phyloP scores from a whole-genome alignment of 2,113 vertebrate species.

The Scartelaos histophorus region DNA sequence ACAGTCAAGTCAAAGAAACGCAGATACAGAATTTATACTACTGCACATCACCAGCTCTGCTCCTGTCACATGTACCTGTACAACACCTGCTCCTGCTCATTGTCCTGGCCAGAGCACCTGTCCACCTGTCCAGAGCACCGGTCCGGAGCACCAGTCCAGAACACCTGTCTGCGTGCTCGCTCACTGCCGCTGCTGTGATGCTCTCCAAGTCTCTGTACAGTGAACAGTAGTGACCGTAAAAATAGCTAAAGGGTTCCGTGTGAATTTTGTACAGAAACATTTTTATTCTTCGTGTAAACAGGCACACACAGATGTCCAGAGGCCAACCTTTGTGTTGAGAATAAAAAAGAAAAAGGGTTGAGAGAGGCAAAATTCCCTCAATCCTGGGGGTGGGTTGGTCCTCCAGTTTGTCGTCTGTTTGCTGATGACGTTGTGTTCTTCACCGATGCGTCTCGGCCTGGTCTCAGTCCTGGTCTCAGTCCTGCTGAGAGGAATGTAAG shows the following conservation, averaged over 20 bases:
- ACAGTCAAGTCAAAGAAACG: constrained; percentile 98
- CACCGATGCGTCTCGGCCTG: constrained; percentile 63
- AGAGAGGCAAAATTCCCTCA: constrained; percentile 21
- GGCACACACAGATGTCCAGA: constrained; percentile 92
- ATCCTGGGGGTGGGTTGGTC: constrained; percentile 51
- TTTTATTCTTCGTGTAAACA: constrained; percentile 88
- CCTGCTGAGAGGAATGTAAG: constrained; percentile 91
- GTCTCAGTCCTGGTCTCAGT: constrained; percentile 99
- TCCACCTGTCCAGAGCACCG: neutral
- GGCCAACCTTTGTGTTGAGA: constrained; percentile 72
- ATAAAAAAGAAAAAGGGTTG: constrained; percentile 16
- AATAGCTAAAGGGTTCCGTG: constrained; percentile 97
- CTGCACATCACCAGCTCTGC: constrained; percentile 71
- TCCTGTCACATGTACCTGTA: constrained; percentile 60
- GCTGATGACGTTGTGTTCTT: constrained; percentile 56
- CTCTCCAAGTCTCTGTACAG: constrained; percentile 76
- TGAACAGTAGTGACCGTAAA: constrained; percentile 87
- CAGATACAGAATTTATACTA: constrained; percentile 97
- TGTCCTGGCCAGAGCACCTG: neutral
- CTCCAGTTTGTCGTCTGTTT: constrained; percentile 38
- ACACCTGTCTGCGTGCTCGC: neutral
- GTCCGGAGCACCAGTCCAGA: neutral
- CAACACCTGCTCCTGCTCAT: constrained; percentile 41
- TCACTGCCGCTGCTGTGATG: neutral
- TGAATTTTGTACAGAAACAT: constrained; percentile 88